A percentile compares a stretch with the other conserved stretches of the same genome.
Evolutionary conservation across 2,888 invertebrate genomes (phyloP).

Genomic region (Pherbina coryleti): DNA sequence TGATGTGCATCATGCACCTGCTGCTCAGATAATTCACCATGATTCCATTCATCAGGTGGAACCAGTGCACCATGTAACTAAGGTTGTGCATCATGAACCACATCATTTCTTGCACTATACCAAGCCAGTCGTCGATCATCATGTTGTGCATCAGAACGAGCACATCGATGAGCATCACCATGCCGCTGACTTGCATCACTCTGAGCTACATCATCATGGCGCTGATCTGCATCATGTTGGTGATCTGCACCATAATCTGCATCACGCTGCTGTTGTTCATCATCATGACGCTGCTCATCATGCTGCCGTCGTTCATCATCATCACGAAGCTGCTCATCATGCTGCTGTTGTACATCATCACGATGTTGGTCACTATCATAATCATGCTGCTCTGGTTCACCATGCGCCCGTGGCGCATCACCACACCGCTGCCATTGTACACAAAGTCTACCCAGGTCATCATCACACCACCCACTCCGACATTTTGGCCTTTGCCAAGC

Average conservation of each 20-base stretch:
- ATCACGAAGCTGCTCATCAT: slow-evolving; percentile 45
- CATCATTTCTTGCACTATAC: slow-evolving; percentile 66
- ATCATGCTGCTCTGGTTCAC: slow-evolving; percentile 56
- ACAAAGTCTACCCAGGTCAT: slow-evolving; percentile 56
- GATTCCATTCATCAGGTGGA: slow-evolving; percentile 66
- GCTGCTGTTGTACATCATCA: slow-evolving; percentile 42
- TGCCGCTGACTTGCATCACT: slow-evolving; percentile 55
- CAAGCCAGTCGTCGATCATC: slow-evolving; percentile 64
- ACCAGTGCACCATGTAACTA: slow-evolving; percentile 66
- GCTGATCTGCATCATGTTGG: slow-evolving; percentile 46
- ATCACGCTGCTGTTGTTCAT: slow-evolving; percentile 48
- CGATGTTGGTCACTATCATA: slow-evolving; percentile 27
- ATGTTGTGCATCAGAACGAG: slow-evolving; percentile 59
- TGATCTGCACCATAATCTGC: slow-evolving; percentile 50
- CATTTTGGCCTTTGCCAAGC: slow-evolving; percentile 62
- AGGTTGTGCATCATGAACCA: slow-evolving; percentile 66
- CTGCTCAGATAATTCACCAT: slow-evolving; percentile 63
- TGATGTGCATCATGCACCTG: slow-evolving; percentile 51
- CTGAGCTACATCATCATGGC: slow-evolving; percentile 53
- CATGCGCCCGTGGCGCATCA: slow-evolving; percentile 49
- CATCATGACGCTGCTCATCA: slow-evolving; percentile 48
- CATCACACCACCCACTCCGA: slow-evolving; percentile 59
- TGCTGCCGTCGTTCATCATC: slow-evolving; percentile 51
- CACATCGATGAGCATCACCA: slow-evolving; percentile 60
- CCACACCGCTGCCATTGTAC: slow-evolving; percentile 55